Evolutionary conservation across 2,113 vertebrate genomes (phyloP), one percentile per base, ranked within the genome.

Genomic region (Corythaixoides concolor): DNA sequence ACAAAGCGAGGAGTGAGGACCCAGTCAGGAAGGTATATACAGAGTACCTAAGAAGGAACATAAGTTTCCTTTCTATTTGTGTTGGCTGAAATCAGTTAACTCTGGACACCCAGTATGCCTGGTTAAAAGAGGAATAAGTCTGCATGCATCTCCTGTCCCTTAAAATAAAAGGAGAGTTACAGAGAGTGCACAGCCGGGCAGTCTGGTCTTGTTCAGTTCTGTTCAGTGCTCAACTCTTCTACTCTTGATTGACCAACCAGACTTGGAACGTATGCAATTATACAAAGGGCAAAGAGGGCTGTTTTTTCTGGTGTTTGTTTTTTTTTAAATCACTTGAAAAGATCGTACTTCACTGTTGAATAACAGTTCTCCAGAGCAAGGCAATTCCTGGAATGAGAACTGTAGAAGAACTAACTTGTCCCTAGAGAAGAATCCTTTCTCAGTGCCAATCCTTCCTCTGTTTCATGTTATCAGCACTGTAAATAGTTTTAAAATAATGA

Each of bases 401-500:
- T 22, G 9, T 12, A 81, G 62, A 72, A 83, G 14, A 35, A 92
- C 41, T 69, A 50, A 50, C 21, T 73, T 55, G 27, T 50, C 18
- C 49, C 35, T 87, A 58, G n/a, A 87, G 66, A 85, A 26, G 56
- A 69, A 23, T 15, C 14, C 16, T 79, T 75, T 75, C 22, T 63
- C n/a, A 63, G n/a, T 59, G 64, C 37, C 33, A 84, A 2, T 70
- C 64, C 50, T 60, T 69, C 22, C 52, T 72, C 26, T 53, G 33
- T 28, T 12, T 74, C 94, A 49, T 27, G 8, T 43, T 76, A n/a
- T 53, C 69, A 73, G 19, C 26, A 50, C 3, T 75, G 43, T 37
- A 91, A 91, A 69, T 72, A 58, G 68, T 70, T 95, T 87, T 64
- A 89, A 95, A 92, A 89, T 76, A 64, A 69, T 37, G 33, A 66